phyloP scores from a whole-genome alignment of 2,797 vertebrate genomes.

The Chelon auratus region DNA sequence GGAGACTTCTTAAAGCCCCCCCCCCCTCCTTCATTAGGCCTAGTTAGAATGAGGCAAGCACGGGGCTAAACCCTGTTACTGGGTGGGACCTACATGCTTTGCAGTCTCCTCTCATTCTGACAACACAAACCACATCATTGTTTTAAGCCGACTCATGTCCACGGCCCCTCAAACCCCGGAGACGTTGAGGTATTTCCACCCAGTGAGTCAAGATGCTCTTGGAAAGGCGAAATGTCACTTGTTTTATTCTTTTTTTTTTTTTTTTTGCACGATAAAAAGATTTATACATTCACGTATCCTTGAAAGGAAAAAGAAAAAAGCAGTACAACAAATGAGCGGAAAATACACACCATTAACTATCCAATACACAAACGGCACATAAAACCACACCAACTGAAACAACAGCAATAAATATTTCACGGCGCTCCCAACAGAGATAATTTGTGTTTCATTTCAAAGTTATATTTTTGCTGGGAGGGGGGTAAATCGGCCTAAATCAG shows the following conservation, averaged over 20 bases:
- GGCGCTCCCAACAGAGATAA: constrained; percentile 63
- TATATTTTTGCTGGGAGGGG: constrained; percentile 59
- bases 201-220: constrained; percentile 29
- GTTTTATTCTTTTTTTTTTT: constrained; percentile 1
- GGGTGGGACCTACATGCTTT: constrained; percentile 53
- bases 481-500: constrained; percentile 68
- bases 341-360: constrained; percentile 64
- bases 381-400: constrained; percentile 73
- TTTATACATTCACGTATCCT: constrained; percentile 63
- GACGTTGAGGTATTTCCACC: constrained; percentile 40
- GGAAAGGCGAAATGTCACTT: constrained; percentile 29
- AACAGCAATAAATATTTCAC: constrained; percentile 76
- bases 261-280: constrained; percentile 54
- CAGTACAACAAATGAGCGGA: constrained; percentile 40
- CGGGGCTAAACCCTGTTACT: constrained; percentile 58
- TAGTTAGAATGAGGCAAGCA: constrained; percentile 84
- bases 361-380: constrained; percentile 71
- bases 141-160: constrained; percentile 45
- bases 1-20: constrained; percentile 88
- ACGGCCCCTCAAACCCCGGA: constrained; percentile 31
- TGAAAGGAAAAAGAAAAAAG: constrained; percentile 31
- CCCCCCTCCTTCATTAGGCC: constrained; percentile 84
- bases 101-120: constrained; percentile 55
- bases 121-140: constrained; percentile 43
- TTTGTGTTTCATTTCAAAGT: constrained; percentile 74